phyloP scores from a whole-genome alignment of 2,113 vertebrate species.

The Lampris megalopsis region DNA sequence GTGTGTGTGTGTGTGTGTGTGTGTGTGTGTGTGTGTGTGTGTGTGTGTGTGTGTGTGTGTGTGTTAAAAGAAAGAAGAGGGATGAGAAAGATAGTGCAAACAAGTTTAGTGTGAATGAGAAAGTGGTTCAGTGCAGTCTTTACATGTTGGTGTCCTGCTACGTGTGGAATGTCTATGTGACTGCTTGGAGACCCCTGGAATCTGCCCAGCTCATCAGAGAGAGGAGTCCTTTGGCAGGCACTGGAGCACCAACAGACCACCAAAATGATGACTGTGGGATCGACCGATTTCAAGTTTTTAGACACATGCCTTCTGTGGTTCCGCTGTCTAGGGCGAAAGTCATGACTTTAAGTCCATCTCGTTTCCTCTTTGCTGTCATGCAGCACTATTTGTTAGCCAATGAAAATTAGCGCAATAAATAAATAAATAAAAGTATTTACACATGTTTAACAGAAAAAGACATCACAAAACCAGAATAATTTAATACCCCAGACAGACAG shows the following conservation, averaged over 20 bases:
- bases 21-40: too few relatives aligned
- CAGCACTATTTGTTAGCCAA: neutral
- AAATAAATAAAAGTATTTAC: too few relatives aligned
- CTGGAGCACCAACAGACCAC: slow-evolving; percentile 55
- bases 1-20: too few relatives aligned
- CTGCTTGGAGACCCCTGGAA: slow-evolving; percentile 59
- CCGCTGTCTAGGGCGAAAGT: neutral
- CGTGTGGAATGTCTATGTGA: slow-evolving; percentile 64
- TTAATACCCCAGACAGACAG: too few relatives aligned
- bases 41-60: too few relatives aligned
- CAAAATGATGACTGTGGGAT: slow-evolving; percentile 39
- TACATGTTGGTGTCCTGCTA: slow-evolving; percentile 40
- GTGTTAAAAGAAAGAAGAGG: neutral
- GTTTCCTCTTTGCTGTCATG: slow-evolving; percentile 17
- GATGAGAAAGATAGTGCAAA: too few relatives aligned
- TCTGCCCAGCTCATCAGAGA: slow-evolving; percentile 55
- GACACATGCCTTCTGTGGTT: slow-evolving; percentile 21
- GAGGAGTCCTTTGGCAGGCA: slow-evolving; percentile 33
- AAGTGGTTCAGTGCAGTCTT: neutral
- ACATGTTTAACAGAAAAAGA: too few relatives aligned
- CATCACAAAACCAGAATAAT: too few relatives aligned
- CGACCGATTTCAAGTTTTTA: slow-evolving; percentile 10
- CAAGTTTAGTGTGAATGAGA: neutral
- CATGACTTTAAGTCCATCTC: neutral
- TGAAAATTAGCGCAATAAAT: slow-evolving; percentile 13